Evolutionary conservation across 2,113 vertebrate genomes (phyloP).

Genomic region (Eptatretus burgeri): DNA sequence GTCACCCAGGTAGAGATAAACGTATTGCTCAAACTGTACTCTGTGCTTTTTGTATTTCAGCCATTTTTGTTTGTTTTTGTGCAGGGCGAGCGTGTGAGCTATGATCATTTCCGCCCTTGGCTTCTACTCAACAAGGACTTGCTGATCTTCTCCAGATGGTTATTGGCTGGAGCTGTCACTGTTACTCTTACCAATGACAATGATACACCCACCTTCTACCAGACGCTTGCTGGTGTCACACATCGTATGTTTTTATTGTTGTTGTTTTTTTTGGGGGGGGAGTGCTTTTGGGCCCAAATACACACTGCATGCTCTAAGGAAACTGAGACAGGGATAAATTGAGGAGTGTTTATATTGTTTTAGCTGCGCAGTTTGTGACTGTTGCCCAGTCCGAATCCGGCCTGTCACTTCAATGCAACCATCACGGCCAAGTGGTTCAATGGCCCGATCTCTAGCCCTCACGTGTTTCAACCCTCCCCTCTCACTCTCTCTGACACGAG

Average conservation of each 20-base stretch:
- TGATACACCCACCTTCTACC: slow-evolving; percentile 96
- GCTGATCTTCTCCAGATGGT: slow-evolving; percentile 83
- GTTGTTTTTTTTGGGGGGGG: background rate
- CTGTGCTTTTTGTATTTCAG: too few species aligned
- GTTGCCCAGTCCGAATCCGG: background rate
- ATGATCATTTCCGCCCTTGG: slow-evolving; percentile 83
- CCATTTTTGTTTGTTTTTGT: background rate
- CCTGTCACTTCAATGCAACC: too few species aligned
- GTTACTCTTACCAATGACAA: slow-evolving; percentile 92
- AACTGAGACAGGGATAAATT: background rate
- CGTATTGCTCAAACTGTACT: too few species aligned
- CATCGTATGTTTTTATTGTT: slow-evolving; percentile 39
- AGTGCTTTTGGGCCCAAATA: background rate
- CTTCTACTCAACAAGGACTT: slow-evolving; percentile 79
- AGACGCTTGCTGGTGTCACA: slow-evolving; percentile 86
- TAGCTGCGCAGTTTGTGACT: background rate
- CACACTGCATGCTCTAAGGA: background rate
- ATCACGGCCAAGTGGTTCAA: too few species aligned
- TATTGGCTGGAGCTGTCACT: slow-evolving; percentile 66
- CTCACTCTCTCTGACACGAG: too few species aligned
- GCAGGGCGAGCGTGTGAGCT: slow-evolving; percentile 83
- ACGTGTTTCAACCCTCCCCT: too few species aligned
- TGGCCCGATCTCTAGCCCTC: too few species aligned
- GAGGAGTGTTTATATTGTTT: background rate
- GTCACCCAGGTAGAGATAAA: too few species aligned